Evolutionary conservation across 2,113 vertebrate species (phyloP), one percentile per base, ranked within the genome.

Genomic region (Peucedramus taeniatus): DNA sequence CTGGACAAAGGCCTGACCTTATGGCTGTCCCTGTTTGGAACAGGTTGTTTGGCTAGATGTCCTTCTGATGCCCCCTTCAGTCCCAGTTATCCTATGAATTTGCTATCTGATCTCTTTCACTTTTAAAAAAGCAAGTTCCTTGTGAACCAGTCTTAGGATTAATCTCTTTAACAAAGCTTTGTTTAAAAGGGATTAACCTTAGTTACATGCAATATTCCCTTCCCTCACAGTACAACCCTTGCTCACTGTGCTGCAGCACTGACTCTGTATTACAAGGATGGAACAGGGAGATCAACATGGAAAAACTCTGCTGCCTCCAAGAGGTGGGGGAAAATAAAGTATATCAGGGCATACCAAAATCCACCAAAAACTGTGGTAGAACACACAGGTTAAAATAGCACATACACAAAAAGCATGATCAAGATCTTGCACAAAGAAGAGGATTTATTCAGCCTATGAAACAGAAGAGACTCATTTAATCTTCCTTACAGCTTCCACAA

Each of bases 121-220:
- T 87, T 87, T 77, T 20, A 7, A 79, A 87, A 92, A 86, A 81
- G 9, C 49, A 66, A 85, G 26, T 37, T 93, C 27, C 33, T 69
- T 64, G 37, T 85, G 75, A 90, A 77, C 9, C 15, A 50, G 59
- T 93, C 89, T 91, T 40, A 71, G 33, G 56, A 70, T 81, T 75
- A 94, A 80, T 59, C 37, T 63, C 1, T 1, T 47, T 82, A 94
- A 90, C 82, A 95, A 89, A 90, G 81, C 69, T 87, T 94, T 5
- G 40, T 91, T 95, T 95, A 78, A 88, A 95, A 77, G 24, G 75
- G 75, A 95, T 95, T 93, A 90, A 83, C 84, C 30, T 71, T 44
- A 86, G 68, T 80, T 86, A 54, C 33, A 68, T 11, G 31, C 72
- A 80, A 6, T 87, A 88, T 56, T 92, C 51, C 35, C 33, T 44